These are phyloP conservation scores for Stramonita haemastoma DNA, from an alignment of 2,888 invertebrate genomes.

Conservation along the genomic window DNA sequence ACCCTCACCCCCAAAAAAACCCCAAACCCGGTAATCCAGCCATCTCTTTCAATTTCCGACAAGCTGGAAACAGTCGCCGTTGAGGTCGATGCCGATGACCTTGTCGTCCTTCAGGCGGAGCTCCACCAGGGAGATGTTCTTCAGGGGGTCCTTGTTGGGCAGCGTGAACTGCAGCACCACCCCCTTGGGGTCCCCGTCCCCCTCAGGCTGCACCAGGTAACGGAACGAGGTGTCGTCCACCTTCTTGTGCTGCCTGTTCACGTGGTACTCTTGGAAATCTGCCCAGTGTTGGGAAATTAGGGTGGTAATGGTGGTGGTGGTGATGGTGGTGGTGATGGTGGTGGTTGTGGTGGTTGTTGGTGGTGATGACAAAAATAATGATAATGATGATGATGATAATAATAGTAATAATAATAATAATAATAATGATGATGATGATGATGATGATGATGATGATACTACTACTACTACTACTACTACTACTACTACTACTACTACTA, in stretches of 20 bases:
- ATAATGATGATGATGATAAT: not conserved
- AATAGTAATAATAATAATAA: not conserved
- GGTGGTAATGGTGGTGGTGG: not conserved
- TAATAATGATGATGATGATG: not conserved
- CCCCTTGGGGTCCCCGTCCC: slow-evolving; percentile 25
- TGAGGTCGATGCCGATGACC: slow-evolving; percentile 56
- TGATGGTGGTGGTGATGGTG: not conserved
- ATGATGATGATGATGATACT: not conserved
- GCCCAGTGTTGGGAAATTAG: not conserved
- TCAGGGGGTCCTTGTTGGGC: slow-evolving; percentile 55
- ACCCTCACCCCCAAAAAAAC: too few species aligned
- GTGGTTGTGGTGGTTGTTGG: too few species aligned
- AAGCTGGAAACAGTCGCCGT: slow-evolving; percentile 53
- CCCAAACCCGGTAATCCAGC: not conserved
- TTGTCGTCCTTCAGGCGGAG: slow-evolving; percentile 52
- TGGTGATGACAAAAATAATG: not conserved
- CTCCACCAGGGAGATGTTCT: slow-evolving; percentile 53
- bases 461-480: too few species aligned
- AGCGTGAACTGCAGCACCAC: slow-evolving; percentile 28
- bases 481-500: too few species aligned
- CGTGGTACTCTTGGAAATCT: slow-evolving; percentile 38
- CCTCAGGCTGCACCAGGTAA: slow-evolving; percentile 34
- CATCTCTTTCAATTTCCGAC: not conserved
- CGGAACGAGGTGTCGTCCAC: slow-evolving; percentile 16
- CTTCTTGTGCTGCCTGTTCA: slow-evolving; percentile 41